Percentiles rank a stretch among this genome's conserved stretches.
phyloP scores from a whole-genome alignment of 2,113 vertebrate species.

The Synchiropus splendidus region DNA sequence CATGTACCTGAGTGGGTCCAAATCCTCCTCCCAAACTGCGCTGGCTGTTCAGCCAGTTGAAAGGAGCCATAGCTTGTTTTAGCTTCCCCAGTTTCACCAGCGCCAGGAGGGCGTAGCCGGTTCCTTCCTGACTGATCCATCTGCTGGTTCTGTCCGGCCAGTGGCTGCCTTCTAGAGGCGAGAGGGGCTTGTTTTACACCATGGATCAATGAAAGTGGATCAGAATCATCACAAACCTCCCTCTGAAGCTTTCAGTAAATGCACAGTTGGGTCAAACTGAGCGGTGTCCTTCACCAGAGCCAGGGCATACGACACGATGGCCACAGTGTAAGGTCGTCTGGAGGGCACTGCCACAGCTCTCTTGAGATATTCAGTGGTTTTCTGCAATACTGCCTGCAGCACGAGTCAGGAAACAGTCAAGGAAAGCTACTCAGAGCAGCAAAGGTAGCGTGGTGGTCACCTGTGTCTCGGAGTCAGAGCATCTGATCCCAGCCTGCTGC shows the following conservation, averaged over 20 bases:
- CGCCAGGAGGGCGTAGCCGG: slow-evolving; percentile 63
- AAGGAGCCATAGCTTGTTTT: slow-evolving; percentile 33
- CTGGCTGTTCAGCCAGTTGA: slow-evolving; percentile 63
- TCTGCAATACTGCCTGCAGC: slow-evolving; percentile 14
- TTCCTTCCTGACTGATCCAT: slow-evolving; percentile 61
- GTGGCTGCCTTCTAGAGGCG: slow-evolving; percentile 28
- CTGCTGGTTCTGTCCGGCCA: slow-evolving; percentile 49
- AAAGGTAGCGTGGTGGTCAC: slow-evolving; percentile 4
- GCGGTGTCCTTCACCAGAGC: slow-evolving; percentile 32
- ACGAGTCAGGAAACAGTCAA: not conserved
- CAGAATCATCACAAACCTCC: slow-evolving; percentile 34
- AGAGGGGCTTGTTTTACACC: not conserved
- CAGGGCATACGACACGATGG: slow-evolving; percentile 76
- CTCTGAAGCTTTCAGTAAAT: slow-evolving; percentile 36
- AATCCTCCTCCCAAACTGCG: slow-evolving; percentile 55
- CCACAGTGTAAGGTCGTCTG: slow-evolving; percentile 73
- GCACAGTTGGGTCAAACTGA: not conserved
- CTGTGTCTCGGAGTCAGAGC: slow-evolving; percentile 7
- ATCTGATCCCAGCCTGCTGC: slow-evolving; percentile 51
- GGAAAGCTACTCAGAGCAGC: not conserved
- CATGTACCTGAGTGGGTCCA: slow-evolving; percentile 66
- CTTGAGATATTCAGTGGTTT: slow-evolving; percentile 45
- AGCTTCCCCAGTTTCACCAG: slow-evolving; percentile 45
- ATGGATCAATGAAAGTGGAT: not conserved
- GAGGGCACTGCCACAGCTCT: slow-evolving; percentile 24